These are phyloP conservation scores for Meloidogyne floridensis DNA, from an alignment of 1,140 invertebrate species.

Conservation along the genomic window DNA sequence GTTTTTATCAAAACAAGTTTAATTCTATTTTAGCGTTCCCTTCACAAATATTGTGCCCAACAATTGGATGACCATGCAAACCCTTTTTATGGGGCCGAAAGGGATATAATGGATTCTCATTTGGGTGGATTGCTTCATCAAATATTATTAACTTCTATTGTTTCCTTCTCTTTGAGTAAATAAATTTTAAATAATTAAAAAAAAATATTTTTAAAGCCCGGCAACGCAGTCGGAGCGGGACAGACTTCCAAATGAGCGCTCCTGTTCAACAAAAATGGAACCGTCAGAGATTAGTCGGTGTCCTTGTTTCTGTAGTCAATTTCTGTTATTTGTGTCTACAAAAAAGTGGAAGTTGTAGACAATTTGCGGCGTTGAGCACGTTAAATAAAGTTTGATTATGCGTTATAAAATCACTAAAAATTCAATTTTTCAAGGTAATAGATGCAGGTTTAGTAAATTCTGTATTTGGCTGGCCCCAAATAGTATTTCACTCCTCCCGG, in stretches of 20 bases:
- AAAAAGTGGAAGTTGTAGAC: slow-evolving; percentile 58
- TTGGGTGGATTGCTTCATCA: slow-evolving; percentile 62
- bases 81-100: slow-evolving; percentile 35
- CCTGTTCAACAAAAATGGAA: slow-evolving; percentile 57
- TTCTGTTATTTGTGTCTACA: slow-evolving; percentile 63
- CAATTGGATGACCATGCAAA: slow-evolving; percentile 55
- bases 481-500: slow-evolving; percentile 64
- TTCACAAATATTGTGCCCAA: slow-evolving; percentile 58
- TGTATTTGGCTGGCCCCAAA: slow-evolving; percentile 55
- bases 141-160: slow-evolving; percentile 59
- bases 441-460: slow-evolving; percentile 60
- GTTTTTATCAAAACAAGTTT: too few species aligned
- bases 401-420: neutral
- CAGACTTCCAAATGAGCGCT: slow-evolving; percentile 57
- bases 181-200: neutral
- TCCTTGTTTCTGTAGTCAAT: slow-evolving; percentile 56
- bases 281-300: slow-evolving; percentile 33
- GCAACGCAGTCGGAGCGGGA: slow-evolving; percentile 44
- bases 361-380: slow-evolving; percentile 62
- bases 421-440: slow-evolving; percentile 54
- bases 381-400: slow-evolving; percentile 55
- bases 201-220: slow-evolving; percentile 49
- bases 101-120: slow-evolving; percentile 61
- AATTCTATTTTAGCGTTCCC: slow-evolving; percentile 45
- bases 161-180: neutral